Conservation (phyloP, 2,888 invertebrate genomes). For the Coelopa pilipes region DNA sequence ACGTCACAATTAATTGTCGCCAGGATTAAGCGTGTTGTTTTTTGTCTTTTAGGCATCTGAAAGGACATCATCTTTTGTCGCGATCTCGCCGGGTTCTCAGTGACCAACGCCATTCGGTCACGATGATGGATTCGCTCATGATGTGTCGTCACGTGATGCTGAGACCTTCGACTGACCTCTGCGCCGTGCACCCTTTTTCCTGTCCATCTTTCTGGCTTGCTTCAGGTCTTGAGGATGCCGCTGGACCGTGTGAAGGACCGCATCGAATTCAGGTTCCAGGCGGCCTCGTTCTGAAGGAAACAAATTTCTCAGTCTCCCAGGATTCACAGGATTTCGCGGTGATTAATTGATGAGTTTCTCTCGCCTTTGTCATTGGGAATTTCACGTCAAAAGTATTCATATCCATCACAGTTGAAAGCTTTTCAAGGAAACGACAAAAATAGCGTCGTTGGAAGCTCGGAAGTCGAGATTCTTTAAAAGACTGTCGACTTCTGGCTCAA, state of each 20-base stretch:
- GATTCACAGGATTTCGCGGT: neutral
- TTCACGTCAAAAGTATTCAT: neutral
- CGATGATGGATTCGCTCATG: slow-evolving; percentile 14
- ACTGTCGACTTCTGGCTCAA: slow-evolving; percentile 9
- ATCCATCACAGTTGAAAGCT: no score
- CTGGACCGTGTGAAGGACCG: slow-evolving; percentile 26
- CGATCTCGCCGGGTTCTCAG: no score
- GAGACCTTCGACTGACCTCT: slow-evolving; percentile 5
- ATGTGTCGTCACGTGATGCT: slow-evolving; percentile 24
- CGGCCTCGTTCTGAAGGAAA: neutral
- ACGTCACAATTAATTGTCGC: slow-evolving; percentile 10
- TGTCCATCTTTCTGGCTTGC: neutral
- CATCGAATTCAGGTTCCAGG: slow-evolving; percentile 30
- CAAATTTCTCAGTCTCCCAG: neutral
- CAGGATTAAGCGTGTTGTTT: neutral
- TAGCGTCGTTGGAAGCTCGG: neutral
- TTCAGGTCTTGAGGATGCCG: slow-evolving; percentile 1
- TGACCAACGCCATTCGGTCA: no score
- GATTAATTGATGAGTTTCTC: no score
- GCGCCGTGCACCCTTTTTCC: neutral
- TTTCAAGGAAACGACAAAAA: neutral
- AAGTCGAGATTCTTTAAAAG: no score
- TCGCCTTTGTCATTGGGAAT: neutral
- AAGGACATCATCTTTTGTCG: no score
- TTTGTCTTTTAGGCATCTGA: neutral